phyloP scores from a whole-genome alignment of 2,113 vertebrate species.

The Stegastes partitus region DNA sequence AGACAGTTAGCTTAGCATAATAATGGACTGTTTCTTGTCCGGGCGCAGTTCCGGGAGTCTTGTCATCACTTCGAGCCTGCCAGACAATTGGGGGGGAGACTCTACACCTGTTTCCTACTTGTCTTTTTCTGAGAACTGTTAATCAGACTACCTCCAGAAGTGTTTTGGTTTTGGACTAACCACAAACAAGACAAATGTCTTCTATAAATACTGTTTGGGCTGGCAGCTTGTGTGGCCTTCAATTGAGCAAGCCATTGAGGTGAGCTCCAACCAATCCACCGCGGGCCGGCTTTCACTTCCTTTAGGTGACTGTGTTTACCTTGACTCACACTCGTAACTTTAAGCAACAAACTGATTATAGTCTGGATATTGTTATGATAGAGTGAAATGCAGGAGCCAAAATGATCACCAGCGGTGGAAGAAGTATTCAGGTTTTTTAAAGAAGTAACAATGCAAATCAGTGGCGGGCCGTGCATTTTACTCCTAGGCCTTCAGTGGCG shows the following conservation, averaged over 20 bases:
- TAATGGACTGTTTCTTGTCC: neutral
- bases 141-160: neutral
- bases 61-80: neutral
- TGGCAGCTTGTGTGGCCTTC: neutral
- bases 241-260: no score
- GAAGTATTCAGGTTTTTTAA: no score
- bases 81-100: neutral
- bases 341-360: no score
- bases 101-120: neutral
- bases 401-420: no score
- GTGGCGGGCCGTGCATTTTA: no score
- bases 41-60: neutral
- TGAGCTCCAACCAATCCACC: neutral
- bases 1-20: neutral
- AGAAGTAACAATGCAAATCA: no score
- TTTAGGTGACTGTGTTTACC: no score
- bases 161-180: neutral
- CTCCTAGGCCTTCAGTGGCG: no score
- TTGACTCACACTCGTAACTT: no score
- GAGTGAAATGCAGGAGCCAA: no score
- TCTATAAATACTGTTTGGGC: neutral
- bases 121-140: neutral
- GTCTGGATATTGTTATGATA: no score
- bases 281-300: no score
- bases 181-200: neutral